A percentile compares a stretch with the other conserved stretches of the same genome.
phyloP scores from a whole-genome alignment of 2,113 vertebrate species.

The Puffinus mauretanicus region DNA sequence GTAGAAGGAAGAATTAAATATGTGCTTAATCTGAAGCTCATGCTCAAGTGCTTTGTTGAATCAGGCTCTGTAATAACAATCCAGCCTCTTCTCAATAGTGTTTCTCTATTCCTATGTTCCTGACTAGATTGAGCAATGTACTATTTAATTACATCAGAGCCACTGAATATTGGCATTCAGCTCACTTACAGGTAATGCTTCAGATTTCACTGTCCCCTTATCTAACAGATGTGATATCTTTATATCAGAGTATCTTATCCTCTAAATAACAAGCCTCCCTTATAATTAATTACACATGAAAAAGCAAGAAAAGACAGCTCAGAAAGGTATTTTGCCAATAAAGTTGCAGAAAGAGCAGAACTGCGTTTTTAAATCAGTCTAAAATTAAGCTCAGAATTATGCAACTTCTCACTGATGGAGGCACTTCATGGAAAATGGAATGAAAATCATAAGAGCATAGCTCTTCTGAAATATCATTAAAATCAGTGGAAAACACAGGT shows the following conservation, averaged over 20 bases:
- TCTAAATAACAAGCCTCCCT: neutral
- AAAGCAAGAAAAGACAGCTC: neutral
- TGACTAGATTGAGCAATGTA: neutral
- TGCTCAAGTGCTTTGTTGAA: conserved; percentile 20
- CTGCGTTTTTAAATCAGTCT: neutral
- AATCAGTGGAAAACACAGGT: neutral
- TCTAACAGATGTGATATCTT: conserved; percentile 4
- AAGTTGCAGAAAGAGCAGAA: neutral
- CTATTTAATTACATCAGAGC: conserved; percentile 19
- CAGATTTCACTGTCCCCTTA: neutral
- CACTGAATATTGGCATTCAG: conserved; percentile 9
- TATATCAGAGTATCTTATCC: neutral
- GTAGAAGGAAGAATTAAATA: neutral
- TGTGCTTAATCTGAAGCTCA: conserved; percentile 3
- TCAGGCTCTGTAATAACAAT: conserved; percentile 1
- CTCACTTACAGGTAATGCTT: neutral
- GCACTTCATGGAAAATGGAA: neutral
- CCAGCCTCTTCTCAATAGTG: neutral
- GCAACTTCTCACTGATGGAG: neutral
- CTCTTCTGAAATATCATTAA: neutral
- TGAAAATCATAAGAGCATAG: neutral
- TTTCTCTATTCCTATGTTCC: neutral
- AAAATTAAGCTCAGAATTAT: neutral
- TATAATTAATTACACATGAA: neutral
- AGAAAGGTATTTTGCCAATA: neutral